Evolutionary conservation across 2,888 invertebrate genomes (phyloP), one percentile per base, ranked within the genome.

Genomic region (Oscheius onirici): DNA sequence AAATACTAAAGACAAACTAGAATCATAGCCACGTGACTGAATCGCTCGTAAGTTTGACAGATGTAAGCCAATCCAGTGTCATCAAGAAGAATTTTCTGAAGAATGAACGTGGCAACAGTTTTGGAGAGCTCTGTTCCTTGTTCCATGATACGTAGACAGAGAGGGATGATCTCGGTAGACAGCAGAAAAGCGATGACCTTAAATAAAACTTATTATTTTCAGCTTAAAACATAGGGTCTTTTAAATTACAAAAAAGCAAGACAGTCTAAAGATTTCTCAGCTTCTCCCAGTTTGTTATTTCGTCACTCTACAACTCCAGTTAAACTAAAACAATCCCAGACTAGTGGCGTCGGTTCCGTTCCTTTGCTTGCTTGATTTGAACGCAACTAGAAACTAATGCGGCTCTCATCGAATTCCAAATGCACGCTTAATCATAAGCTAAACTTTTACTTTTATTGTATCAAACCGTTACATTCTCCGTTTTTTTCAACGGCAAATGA

Each of bases 11-110:
- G 8, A 63, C 24, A 90, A 89, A 93, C 93, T 88, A 99, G 91
- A 86, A 99, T 97, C 93, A 97, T 97, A 73, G 99, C 99, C 22
- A 99, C 99, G 90, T 99, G 99, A 61, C 97, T 97, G 89, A 99
- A 99, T 86, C 99, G 91, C 88, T 99, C 97, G 89, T 99, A 99
- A 0, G 99, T 99, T 90, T 99, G 97, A 88, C 99, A 99, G 82
- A 99, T 97, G 88, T 99, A 99, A 54, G 94, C 93, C 58, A 99
- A 90, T 0, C 99, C 99, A 87, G 95, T 95, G 88, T 99, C 99
- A 90, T 99, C 99, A 52, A 97, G 90, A 60, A 99, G 90, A 86
- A 99, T 99, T 89, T 99, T 99, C 89, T 99, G 60, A 75, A 99
- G 91, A 86, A 99, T 99, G 88, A 99, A 99, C 34, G 99, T 99